These are phyloP conservation scores for Tokudaia tokunoshimensis DNA, from an alignment of 2,797 vertebrate genomes.

Conservation along the genomic window DNA sequence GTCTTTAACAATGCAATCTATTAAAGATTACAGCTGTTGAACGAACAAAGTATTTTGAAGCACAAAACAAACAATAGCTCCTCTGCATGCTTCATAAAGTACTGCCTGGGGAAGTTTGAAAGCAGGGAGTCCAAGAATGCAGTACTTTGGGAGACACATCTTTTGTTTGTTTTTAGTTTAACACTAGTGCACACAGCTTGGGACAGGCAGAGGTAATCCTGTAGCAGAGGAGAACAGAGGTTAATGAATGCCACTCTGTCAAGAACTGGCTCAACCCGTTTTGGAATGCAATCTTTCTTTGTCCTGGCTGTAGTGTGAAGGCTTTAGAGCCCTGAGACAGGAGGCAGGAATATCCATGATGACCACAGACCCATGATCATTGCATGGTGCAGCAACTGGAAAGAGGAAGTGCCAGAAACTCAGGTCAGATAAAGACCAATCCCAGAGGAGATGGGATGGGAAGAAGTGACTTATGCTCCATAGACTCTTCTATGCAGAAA, in stretches of 20 bases:
- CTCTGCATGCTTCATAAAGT: neutral
- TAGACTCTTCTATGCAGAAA: neutral
- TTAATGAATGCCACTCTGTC: neutral
- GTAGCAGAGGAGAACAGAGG: slow-evolving; percentile 11
- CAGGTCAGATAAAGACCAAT: neutral
- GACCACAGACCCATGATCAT: accelerated
- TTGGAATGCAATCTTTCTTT: slow-evolving; percentile 24
- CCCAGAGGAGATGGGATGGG: neutral
- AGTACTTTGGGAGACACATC: neutral
- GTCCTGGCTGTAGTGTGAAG: neutral
- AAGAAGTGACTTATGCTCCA: neutral
- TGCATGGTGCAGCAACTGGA: neutral
- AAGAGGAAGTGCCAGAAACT: neutral
- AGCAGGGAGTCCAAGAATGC: neutral
- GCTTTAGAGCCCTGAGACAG: neutral
- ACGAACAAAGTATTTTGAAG: neutral
- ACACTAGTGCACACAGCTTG: neutral
- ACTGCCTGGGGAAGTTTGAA: neutral
- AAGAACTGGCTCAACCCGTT: slow-evolving; percentile 20
- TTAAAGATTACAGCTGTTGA: neutral
- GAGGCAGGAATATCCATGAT: neutral
- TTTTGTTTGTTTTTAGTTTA: slow-evolving; percentile 42
- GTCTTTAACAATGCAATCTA: neutral
- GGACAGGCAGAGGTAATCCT: neutral
- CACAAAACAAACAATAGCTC: neutral